Conservation (phyloP, 2,888 invertebrate species). For the Dyspetes luteomarginatus region DNA sequence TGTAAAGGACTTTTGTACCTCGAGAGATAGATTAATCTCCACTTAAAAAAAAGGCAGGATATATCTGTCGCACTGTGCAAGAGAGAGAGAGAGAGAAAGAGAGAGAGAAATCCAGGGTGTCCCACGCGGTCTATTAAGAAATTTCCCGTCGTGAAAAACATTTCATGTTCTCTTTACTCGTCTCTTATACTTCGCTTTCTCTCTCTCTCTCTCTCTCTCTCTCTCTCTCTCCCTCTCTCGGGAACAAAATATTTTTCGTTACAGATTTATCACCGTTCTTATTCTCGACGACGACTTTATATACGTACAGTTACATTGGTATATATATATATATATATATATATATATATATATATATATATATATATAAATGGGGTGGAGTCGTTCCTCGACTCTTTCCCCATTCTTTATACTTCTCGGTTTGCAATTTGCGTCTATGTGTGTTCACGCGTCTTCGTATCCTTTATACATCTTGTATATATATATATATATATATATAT, state of each 20-base stretch:
- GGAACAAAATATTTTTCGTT: conserved; percentile 57
- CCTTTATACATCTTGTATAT: background rate
- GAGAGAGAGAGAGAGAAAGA: background rate
- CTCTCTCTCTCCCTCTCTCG: conserved; percentile 1
- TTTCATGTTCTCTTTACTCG: conserved; percentile 20
- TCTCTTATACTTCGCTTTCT: background rate
- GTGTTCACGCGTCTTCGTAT: conserved; percentile 1
- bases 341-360: no score
- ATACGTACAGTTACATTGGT: background rate
- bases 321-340: no score
- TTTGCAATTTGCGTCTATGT: background rate
- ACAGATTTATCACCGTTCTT: conserved; percentile 58
- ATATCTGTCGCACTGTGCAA: conserved; percentile 28
- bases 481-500: background rate
- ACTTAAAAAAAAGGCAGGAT: conserved; percentile 12
- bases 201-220: background rate
- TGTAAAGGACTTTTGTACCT: conserved; percentile 21
- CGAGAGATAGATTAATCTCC: conserved; percentile 50
- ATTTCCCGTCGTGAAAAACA: conserved; percentile 52
- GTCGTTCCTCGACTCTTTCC: background rate
- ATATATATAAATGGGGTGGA: background rate
- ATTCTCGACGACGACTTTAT: conserved; percentile 27
- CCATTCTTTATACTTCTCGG: background rate
- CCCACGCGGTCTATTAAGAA: conserved; percentile 50
- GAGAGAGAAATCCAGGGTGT: background rate